phyloP scores from a whole-genome alignment of 1,140 invertebrate species.

The Drosophila truncata region DNA sequence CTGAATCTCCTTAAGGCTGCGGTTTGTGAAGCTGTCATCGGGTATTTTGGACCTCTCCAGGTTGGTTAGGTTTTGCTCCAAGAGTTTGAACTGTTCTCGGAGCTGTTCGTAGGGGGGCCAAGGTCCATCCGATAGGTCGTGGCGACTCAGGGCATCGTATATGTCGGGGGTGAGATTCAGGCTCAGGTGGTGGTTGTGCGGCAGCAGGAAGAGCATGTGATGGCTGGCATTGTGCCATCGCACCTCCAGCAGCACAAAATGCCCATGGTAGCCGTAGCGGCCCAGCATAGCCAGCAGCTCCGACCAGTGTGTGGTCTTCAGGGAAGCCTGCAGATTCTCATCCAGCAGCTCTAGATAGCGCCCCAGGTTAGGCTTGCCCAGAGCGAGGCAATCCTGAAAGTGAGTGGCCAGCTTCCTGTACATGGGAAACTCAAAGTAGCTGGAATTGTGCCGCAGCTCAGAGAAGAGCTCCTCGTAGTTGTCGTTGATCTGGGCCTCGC shows the following conservation, averaged over 20 bases:
- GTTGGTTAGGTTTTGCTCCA: slow-evolving; percentile 28
- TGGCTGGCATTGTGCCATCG: slow-evolving; percentile 57
- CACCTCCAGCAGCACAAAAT: slow-evolving; percentile 55
- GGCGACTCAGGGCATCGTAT: slow-evolving; percentile 30
- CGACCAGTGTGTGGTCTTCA: slow-evolving; percentile 41
- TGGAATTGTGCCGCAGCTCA: slow-evolving; percentile 8
- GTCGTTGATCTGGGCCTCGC: slow-evolving; percentile 48
- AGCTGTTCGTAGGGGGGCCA: slow-evolving; percentile 26
- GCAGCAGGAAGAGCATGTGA: slow-evolving; percentile 58
- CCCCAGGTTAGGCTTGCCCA: slow-evolving; percentile 24
- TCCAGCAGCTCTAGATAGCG: slow-evolving; percentile 56
- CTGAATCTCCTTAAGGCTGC: slow-evolving; percentile 42
- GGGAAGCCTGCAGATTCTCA: not conserved
- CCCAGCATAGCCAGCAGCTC: slow-evolving; percentile 57
- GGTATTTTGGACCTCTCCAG: slow-evolving; percentile 16
- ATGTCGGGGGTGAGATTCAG: slow-evolving; percentile 52
- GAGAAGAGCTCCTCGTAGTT: slow-evolving; percentile 51
- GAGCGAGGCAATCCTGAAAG: slow-evolving; percentile 45
- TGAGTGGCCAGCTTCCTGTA: slow-evolving; percentile 55
- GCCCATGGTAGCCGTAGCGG: slow-evolving; percentile 61
- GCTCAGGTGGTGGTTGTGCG: slow-evolving; percentile 56
- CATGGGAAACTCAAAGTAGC: slow-evolving; percentile 36
- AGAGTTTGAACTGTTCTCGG: slow-evolving; percentile 6
- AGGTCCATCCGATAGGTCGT: not conserved
- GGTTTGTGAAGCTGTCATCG: slow-evolving; percentile 36